These are phyloP conservation scores for Capreolus pygargus DNA, from an alignment of 2,113 vertebrate species.

Conservation along the genomic window DNA sequence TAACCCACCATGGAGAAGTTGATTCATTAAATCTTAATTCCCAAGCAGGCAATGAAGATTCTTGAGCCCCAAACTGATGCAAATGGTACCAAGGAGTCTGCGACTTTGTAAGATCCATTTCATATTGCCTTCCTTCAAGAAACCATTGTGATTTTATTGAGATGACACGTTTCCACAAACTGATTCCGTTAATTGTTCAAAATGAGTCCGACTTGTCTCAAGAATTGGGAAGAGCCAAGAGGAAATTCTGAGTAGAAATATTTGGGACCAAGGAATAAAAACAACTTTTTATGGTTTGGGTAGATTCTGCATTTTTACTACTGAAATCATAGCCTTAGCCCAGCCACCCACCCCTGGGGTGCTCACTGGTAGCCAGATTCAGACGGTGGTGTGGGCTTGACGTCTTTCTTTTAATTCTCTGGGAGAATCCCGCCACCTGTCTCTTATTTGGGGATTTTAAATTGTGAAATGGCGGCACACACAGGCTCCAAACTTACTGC, in stretches of 20 bases:
- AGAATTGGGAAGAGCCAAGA: background rate
- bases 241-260: background rate
- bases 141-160: background rate
- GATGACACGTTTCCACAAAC: background rate
- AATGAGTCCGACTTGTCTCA: background rate
- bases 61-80: background rate
- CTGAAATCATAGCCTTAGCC: background rate
- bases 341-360: too few species aligned
- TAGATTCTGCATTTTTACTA: background rate
- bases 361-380: background rate
- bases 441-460: conserved; percentile 53
- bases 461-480: conserved; percentile 39
- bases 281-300: background rate
- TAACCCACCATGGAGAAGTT: background rate
- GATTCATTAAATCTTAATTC: background rate
- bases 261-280: background rate
- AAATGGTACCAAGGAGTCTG: background rate
- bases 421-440: conserved; percentile 13
- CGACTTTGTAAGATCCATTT: background rate
- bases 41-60: background rate
- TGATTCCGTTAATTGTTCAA: background rate
- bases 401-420: background rate
- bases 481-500: background rate
- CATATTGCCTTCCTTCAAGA: background rate
- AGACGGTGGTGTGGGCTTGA: background rate